A percentile compares a stretch with the other conserved stretches of the same genome.
phyloP scores from a whole-genome alignment of 2,113 vertebrate species.

The Indri indri region DNA sequence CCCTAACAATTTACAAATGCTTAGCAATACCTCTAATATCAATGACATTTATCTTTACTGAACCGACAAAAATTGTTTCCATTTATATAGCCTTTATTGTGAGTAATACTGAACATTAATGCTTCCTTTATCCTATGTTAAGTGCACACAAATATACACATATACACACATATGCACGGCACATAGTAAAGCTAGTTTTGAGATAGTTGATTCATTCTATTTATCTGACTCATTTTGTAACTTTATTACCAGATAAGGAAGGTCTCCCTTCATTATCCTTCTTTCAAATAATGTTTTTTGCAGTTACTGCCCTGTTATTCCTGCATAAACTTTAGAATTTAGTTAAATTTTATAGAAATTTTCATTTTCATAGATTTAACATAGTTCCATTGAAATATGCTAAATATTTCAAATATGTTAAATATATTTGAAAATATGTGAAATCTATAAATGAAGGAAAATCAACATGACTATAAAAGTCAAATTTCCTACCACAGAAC shows the following conservation, averaged over 20 bases:
- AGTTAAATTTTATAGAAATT: conserved; percentile 11
- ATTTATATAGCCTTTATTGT: background rate
- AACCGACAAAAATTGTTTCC: background rate
- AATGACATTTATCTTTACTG: background rate
- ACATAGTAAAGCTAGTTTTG: background rate
- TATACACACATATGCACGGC: background rate
- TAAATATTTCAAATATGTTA: background rate
- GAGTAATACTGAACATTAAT: background rate
- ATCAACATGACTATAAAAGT: background rate
- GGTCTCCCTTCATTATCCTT: background rate
- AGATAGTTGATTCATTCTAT: background rate
- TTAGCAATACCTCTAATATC: background rate
- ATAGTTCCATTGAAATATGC: background rate
- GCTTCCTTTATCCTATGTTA: background rate
- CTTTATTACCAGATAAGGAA: background rate
- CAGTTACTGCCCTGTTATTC: background rate
- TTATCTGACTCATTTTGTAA: background rate
- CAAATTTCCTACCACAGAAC: background rate
- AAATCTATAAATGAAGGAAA: background rate
- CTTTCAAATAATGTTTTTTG: background rate
- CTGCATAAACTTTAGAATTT: background rate
- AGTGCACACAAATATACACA: background rate
- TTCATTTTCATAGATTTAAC: background rate
- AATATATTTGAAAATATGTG: background rate
- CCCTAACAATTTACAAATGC: background rate